Percentiles rank a stretch among this genome's conserved stretches.
These are phyloP conservation scores for Gonocerus acuteangulatus DNA, from an alignment of 2,888 invertebrate species.

Conservation along the genomic window DNA sequence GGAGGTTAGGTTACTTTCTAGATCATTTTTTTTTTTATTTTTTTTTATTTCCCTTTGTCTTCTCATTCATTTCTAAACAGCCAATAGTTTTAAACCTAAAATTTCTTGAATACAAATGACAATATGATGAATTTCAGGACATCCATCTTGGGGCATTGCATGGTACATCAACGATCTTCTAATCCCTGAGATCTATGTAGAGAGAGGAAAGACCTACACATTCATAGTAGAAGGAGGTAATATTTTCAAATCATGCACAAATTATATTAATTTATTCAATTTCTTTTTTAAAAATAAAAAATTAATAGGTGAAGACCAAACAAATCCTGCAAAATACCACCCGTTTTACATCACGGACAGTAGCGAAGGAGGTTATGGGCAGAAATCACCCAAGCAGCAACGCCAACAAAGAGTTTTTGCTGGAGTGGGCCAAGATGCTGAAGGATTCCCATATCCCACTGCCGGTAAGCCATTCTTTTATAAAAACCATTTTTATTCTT, in stretches of 20 bases:
- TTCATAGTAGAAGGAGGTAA: constrained; percentile 73
- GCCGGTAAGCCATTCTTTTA: constrained; percentile 50
- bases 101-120: no score
- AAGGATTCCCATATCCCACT: constrained; percentile 71
- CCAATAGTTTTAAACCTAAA: no score
- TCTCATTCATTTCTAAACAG: no score
- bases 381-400: constrained; percentile 63
- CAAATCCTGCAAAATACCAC: constrained; percentile 77
- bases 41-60: no score
- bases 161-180: constrained; percentile 88
- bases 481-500: no score
- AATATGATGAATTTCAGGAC: constrained; percentile 45
- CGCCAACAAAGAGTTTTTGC: constrained; percentile 67
- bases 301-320: constrained; percentile 55
- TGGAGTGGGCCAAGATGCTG: constrained; percentile 66
- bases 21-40: no score
- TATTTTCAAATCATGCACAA: not conserved
- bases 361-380: constrained; percentile 75
- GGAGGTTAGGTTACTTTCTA: no score
- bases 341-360: constrained; percentile 87
- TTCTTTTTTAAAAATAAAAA: not conserved
- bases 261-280: not conserved
- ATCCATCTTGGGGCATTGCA: constrained; percentile 80
- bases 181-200: constrained; percentile 81
- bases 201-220: constrained; percentile 76